phyloP scores from a whole-genome alignment of 2,888 invertebrate genomes.

The Ethmia dodecea region DNA sequence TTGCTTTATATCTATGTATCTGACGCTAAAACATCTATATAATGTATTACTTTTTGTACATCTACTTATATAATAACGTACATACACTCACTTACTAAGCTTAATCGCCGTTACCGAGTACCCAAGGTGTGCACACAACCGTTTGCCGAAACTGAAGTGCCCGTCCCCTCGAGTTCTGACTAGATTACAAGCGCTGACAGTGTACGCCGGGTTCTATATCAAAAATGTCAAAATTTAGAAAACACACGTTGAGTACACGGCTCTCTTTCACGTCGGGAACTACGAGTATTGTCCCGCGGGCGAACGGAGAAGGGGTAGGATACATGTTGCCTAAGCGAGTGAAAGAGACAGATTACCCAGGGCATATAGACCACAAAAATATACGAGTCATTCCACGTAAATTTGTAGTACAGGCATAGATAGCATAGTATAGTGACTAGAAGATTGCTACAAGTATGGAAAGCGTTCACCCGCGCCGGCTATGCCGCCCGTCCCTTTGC shows the following conservation, averaged over 20 bases:
- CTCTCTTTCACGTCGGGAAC: slow-evolving; percentile 46
- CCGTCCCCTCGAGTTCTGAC: slow-evolving; percentile 33
- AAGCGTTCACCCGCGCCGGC: slow-evolving; percentile 69
- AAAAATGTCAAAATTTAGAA: slow-evolving; percentile 27
- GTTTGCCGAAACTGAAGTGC: slow-evolving; percentile 23
- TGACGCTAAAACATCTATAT: slow-evolving; percentile 78
- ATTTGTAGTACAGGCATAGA: slow-evolving; percentile 10
- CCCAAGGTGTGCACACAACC: slow-evolving; percentile 60
- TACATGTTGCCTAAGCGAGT: slow-evolving; percentile 18
- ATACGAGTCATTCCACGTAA: slow-evolving; percentile 4
- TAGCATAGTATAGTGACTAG: slow-evolving; percentile 24
- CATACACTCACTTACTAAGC: slow-evolving; percentile 72
- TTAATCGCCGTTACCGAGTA: slow-evolving; percentile 55
- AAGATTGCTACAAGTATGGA: slow-evolving; percentile 19
- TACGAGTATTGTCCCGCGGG: slow-evolving; percentile 67
- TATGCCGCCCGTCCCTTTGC: slow-evolving; percentile 69
- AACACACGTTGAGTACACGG: slow-evolving; percentile 65
- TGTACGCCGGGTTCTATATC: slow-evolving; percentile 17
- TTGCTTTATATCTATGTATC: slow-evolving; percentile 77
- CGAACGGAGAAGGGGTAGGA: slow-evolving; percentile 37
- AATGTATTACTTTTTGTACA: slow-evolving; percentile 78
- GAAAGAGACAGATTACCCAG: slow-evolving; percentile 20
- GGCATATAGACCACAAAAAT: slow-evolving; percentile 14
- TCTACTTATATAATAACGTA: slow-evolving; percentile 76
- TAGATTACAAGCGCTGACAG: slow-evolving; percentile 37